Percentiles rank a stretch among this genome's conserved stretches.
These are phyloP conservation scores for Etheostoma nigrum DNA, from an alignment of 2,797 vertebrate species.

Conservation along the genomic window DNA sequence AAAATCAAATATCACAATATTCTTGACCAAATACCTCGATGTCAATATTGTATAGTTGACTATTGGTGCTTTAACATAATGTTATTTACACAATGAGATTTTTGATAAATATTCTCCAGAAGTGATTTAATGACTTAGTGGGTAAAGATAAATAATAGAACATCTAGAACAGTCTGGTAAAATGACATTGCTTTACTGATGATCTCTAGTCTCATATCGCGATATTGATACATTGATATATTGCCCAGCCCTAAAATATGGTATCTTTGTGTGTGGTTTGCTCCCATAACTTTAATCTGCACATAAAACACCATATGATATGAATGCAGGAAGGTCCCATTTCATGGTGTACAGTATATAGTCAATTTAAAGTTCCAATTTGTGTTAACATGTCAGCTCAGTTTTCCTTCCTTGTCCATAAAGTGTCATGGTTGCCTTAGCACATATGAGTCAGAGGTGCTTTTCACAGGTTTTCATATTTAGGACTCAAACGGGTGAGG, in stretches of 20 bases:
- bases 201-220: too few relatives aligned
- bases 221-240: too few relatives aligned
- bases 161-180: too few relatives aligned
- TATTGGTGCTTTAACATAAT: too few relatives aligned
- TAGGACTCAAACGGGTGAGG: conserved; percentile 24
- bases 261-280: conserved; percentile 29
- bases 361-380: conserved; percentile 26
- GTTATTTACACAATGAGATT: too few relatives aligned
- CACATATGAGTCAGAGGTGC: conserved; percentile 52
- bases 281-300: conserved; percentile 30
- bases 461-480: conserved; percentile 35
- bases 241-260: background rate
- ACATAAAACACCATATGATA: conserved; percentile 40
- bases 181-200: too few relatives aligned
- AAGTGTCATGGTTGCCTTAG: conserved; percentile 70
- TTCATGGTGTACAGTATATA: background rate
- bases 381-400: conserved; percentile 61
- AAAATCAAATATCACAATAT: too few relatives aligned
- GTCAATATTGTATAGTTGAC: too few relatives aligned
- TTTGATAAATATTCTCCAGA: too few relatives aligned
- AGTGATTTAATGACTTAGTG: too few relatives aligned
- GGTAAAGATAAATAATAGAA: too few relatives aligned
- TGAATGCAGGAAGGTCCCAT: conserved; percentile 31
- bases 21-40: too few relatives aligned
- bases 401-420: conserved; percentile 46